Evolutionary conservation across 1,140 invertebrate genomes (phyloP), one percentile per base, ranked within the genome.

Genomic region (Mactra quadrangularis): DNA sequence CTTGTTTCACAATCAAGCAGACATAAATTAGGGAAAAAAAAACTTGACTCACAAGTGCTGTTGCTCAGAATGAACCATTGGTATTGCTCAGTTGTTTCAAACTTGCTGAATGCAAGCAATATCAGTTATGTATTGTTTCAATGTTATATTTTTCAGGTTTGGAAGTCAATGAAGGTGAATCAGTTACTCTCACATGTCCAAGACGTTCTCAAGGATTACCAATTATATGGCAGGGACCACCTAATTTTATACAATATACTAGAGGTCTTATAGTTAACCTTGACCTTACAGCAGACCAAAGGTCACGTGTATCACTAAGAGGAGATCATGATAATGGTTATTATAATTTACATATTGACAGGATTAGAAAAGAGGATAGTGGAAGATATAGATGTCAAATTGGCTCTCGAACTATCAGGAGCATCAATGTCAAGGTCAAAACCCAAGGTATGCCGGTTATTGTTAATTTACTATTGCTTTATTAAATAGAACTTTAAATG

Each of bases 151-250:
- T 70, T 82, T 74, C 68, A 82, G 79, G 79, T 25, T 62, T 82
- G 19, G 71, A 74, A 33, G 59, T 72, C 15, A 64, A 64, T 64
- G 79, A 82, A 62, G 79, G 79, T 22, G 79, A 82, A 66, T 45
- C 79, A 55, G 33, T 82, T n/a, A 74, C 79, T 22, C 53, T 82
- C 45, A 82, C 79, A 4, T 82, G 79, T 29, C 79, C 79, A 35
- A 52, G 33, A 33, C 33, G 57, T 1, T 72, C 79, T 33, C 29
- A 19, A 33, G 47, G 22, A n/a, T 57, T 62, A 41, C 70, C 71
- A 9, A 57, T 82, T 52, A 57, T 62, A 35, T 82, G 79, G 79
- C 19, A 66, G 41, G 79, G 79, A 33, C 79, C 79, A 64, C 66
- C 53, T 22, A 27, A 72, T 38, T 66, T 74, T 27, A 41, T 13